Conservation (phyloP, 2,113 vertebrate species). For the Isurus oxyrinchus region DNA sequence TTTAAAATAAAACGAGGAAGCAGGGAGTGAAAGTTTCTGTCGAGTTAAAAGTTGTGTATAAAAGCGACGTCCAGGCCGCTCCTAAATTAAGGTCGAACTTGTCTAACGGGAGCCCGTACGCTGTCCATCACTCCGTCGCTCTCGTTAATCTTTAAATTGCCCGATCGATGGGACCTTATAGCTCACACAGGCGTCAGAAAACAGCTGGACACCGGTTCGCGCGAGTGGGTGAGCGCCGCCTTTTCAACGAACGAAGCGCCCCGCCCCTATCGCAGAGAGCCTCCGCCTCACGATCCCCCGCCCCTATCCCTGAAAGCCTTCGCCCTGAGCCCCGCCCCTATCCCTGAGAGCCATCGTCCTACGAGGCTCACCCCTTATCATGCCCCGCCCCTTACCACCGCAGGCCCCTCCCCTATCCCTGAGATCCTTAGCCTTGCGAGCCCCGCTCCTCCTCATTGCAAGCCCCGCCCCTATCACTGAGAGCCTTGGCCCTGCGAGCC, state of each 20-base stretch:
- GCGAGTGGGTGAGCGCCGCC: not conserved
- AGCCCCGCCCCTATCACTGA: too few species aligned
- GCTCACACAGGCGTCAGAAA: not conserved
- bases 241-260: not conserved
- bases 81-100: not conserved
- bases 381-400: too few species aligned
- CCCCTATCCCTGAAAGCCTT: not conserved
- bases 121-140: not conserved
- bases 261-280: not conserved
- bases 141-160: not conserved
- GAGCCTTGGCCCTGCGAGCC: too few species aligned
- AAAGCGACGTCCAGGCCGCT: not conserved
- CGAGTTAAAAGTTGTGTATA: not conserved
- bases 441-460: too few species aligned
- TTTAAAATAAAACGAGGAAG: not conserved
- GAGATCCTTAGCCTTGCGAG: not conserved
- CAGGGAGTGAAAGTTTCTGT: not conserved
- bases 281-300: not conserved
- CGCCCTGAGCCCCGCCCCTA: too few species aligned
- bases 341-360: not conserved
- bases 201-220: not conserved
- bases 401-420: not conserved
- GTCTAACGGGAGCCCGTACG: not conserved
- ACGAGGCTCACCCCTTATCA: not conserved
- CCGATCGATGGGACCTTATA: not conserved